Evolutionary conservation across 2,888 invertebrate genomes (phyloP), one percentile per base, ranked within the genome.

Genomic region (Cenopis cana): DNA sequence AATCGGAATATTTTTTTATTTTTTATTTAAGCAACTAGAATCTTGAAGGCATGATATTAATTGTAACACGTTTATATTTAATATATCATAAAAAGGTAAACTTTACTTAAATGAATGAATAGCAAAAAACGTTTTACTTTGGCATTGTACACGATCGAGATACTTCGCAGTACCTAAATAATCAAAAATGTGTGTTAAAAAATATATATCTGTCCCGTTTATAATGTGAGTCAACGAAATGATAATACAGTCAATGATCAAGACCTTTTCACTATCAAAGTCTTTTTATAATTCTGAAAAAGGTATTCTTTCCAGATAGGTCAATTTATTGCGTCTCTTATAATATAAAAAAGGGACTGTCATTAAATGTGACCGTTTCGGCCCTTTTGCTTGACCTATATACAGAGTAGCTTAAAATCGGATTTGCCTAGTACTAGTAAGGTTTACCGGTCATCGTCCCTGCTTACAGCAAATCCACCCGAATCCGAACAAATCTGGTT

Each of bases 401-500:
- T 55, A 55, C 54, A 11, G 29, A 41, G 50, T 59, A 1, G n/a
- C 33, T 54, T 41, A n/a, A 52, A 69, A 69, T 46, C 54, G 65
- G 65, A 59, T 65, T 69, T 41, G n/a, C 38, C 64, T 20, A 57
- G 38, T 52, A 64, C 64, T 29, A 56, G 17, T 57, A 69, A 70
- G 59, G 65, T 59, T 65, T 70, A 60, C 59, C 70, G 70, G 70
- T 70, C 59, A 46, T 46, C 33, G 41, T 20, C 46, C 70, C 59
- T 70, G 57, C 50, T 64, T 54, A 70, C 33, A 54, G 29, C n/a
- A 65, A 59, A 70, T 54, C 65, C 59, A 1, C 8, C 46, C 38
- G 41, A 70, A 70, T 70, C 70, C 70, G 46, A 17, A 33, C 64
- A 57, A 69, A 69, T 64, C 70, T 46, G 59, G 65, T 65, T 65